Evolutionary conservation across 2,797 vertebrate genomes (phyloP).

Genomic region (Eulemur mongoz): DNA sequence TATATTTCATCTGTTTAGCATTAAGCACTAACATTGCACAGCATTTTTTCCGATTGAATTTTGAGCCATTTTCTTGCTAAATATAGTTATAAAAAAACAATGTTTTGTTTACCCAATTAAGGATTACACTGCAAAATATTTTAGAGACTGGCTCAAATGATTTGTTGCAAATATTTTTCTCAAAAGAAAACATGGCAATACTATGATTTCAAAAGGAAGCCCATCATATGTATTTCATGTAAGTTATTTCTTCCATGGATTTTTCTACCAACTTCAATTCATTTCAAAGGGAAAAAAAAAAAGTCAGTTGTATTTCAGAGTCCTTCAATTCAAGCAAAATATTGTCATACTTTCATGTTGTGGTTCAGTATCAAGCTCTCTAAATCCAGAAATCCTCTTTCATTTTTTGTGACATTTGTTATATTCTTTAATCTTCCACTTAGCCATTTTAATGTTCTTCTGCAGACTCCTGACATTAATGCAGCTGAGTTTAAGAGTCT

Average conservation of each 20-base stretch:
- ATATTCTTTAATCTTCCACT: constrained; percentile 52
- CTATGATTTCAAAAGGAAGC: background rate
- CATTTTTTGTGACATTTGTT: constrained; percentile 59
- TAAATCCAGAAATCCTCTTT: constrained; percentile 63
- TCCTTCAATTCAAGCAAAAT: background rate
- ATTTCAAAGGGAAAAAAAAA: background rate
- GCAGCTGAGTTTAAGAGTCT: constrained; percentile 7
- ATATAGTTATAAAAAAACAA: background rate
- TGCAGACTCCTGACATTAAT: constrained; percentile 34
- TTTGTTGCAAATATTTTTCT: constrained; percentile 24
- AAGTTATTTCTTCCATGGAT: background rate
- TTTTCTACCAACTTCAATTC: background rate
- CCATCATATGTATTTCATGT: background rate
- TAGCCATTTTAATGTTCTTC: constrained; percentile 35
- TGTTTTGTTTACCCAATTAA: constrained; percentile 9
- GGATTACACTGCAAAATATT: constrained; percentile 45
- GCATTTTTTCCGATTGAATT: background rate
- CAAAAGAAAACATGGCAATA: background rate
- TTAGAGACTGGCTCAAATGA: constrained; percentile 24
- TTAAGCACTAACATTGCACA: background rate
- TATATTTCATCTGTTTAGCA: constrained; percentile 35
- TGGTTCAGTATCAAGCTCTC: constrained; percentile 20
- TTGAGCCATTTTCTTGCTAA: constrained; percentile 22
- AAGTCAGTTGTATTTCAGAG: constrained; percentile 21
- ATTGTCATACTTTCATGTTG: constrained; percentile 41